Evolutionary conservation across 2,888 invertebrate species (phyloP).

Genomic region (Ephialtes manifestator): DNA sequence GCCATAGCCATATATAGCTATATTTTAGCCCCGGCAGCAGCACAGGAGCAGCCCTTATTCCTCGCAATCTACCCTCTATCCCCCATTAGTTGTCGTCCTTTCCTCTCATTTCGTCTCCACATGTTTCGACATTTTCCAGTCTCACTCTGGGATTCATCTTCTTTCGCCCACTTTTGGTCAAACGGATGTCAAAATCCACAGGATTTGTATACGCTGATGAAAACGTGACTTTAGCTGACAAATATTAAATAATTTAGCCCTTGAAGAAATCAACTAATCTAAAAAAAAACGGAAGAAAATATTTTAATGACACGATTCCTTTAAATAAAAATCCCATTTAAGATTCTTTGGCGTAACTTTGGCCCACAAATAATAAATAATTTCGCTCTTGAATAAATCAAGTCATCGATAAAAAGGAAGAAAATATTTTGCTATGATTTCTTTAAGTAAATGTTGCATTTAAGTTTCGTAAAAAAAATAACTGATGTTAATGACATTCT

Average conservation of each 20-base stretch:
- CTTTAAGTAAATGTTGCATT: too few relatives aligned
- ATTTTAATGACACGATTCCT: background rate
- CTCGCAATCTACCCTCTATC: constrained; percentile 42
- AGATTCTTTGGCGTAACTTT: too few relatives aligned
- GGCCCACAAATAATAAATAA: constrained; percentile 4
- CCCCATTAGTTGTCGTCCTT: constrained; percentile 56
- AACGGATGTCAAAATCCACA: background rate
- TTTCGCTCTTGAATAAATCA: background rate
- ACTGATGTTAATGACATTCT: too few relatives aligned
- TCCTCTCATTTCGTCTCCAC: constrained; percentile 33
- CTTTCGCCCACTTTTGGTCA: background rate
- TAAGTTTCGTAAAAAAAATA: too few relatives aligned
- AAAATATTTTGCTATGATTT: too few relatives aligned
- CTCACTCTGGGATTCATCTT: background rate
- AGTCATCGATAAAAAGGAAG: background rate
- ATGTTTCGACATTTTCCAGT: background rate
- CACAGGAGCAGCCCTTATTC: constrained; percentile 28
- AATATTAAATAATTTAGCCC: background rate
- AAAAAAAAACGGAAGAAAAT: background rate
- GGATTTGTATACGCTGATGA: background rate
- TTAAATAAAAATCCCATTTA: too few relatives aligned
- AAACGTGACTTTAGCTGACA: constrained; percentile 4
- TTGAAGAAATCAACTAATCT: too few relatives aligned
- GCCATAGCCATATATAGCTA: constrained; percentile 19
- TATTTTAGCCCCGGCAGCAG: constrained; percentile 44